phyloP scores from a whole-genome alignment of 2,797 vertebrate species.

The Chiloscyllium punctatum region DNA sequence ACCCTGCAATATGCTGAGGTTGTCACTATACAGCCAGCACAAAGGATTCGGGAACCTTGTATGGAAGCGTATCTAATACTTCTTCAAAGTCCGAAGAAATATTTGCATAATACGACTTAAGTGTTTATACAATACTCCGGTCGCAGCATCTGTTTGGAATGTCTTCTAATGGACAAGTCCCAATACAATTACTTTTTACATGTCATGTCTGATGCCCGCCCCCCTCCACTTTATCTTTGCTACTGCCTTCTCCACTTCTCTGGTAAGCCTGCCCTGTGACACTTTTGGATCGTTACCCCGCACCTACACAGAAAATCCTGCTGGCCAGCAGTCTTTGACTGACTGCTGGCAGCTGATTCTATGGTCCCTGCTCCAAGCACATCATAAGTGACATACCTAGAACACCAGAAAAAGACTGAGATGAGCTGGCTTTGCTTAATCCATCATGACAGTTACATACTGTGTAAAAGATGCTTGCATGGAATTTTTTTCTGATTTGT shows the following conservation, averaged over 20 bases:
- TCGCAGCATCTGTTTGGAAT: neutral
- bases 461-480: neutral
- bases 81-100: neutral
- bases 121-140: neutral
- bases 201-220: neutral
- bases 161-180: too few species aligned
- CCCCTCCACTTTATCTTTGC: neutral
- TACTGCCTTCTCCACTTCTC: neutral
- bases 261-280: neutral
- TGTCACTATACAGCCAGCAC: neutral
- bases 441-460: neutral
- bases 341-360: neutral
- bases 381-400: neutral
- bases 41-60: neutral
- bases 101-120: neutral
- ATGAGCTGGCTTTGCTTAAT: conserved; percentile 56
- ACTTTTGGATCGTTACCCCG: neutral
- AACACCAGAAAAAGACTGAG: conserved; percentile 40
- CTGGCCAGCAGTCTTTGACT: neutral
- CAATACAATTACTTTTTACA: neutral
- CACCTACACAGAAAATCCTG: neutral
- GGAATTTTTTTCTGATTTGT: neutral
- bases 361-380: neutral
- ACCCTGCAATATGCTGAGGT: neutral
- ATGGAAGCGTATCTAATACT: neutral